phyloP scores from a whole-genome alignment of 2,888 invertebrate genomes.

The Yponomeuta sedellus region DNA sequence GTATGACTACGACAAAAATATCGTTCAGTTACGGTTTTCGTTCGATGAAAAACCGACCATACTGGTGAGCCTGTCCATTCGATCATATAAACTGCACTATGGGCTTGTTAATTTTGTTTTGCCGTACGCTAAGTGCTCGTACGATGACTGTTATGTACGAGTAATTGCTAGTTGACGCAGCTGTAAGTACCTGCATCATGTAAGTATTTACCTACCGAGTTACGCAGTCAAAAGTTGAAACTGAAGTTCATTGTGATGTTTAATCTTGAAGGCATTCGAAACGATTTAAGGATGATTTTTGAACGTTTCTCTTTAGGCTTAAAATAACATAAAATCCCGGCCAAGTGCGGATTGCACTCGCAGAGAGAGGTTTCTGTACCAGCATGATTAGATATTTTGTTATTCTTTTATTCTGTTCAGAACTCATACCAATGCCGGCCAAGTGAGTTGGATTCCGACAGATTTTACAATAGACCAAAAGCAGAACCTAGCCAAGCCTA shows the following conservation, averaged over 20 bases:
- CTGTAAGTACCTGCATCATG: background rate
- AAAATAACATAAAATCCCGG: too few relatives aligned
- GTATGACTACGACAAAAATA: too few relatives aligned
- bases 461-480: too few relatives aligned
- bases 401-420: background rate
- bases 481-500: too few relatives aligned
- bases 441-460: too few relatives aligned
- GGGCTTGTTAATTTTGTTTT: conserved; percentile 12
- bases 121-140: background rate
- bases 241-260: too few relatives aligned
- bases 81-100: conserved; percentile 13
- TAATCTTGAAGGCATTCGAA: too few relatives aligned
- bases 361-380: background rate
- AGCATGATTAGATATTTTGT: background rate
- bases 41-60: conserved; percentile 16
- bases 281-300: too few relatives aligned
- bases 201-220: background rate
- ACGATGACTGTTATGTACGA: background rate
- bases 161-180: background rate
- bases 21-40: too few relatives aligned
- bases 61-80: conserved; percentile 21
- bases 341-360: too few relatives aligned
- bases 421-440: background rate
- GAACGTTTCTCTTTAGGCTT: too few relatives aligned
- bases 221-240: too few relatives aligned